Percentiles rank a stretch among this genome's conserved stretches.
Conservation (phyloP, 2,113 vertebrate species). For the Macaca fascicularis region DNA sequence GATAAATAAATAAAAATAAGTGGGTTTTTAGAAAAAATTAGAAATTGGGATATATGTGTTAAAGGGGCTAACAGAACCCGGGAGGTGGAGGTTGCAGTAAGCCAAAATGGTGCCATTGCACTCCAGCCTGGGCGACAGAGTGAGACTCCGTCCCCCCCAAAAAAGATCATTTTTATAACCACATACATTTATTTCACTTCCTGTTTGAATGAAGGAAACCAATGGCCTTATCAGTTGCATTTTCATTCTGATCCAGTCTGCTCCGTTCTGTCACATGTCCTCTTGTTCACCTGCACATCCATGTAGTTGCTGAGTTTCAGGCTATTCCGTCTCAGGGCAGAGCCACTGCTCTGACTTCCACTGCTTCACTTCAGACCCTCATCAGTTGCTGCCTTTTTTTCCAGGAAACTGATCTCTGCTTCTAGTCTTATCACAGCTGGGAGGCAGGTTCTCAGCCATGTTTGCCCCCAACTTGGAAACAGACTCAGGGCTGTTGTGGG, state of each 20-base stretch:
- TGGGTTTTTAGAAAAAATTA: no score
- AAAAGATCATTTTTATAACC: neutral
- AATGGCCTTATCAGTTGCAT: neutral
- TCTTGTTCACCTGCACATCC: neutral
- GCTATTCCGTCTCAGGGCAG: neutral
- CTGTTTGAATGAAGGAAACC: neutral
- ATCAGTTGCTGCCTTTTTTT: neutral
- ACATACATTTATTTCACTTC: neutral
- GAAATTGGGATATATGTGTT: no score
- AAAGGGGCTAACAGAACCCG: no score
- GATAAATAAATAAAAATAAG: no score
- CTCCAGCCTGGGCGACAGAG: no score
- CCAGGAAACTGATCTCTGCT: neutral
- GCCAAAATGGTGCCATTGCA: no score
- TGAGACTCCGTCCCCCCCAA: no score
- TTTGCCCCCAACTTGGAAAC: no score
- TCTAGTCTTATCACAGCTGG: no score
- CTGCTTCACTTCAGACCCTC: neutral
- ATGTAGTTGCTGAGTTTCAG: neutral
- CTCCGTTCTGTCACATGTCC: neutral
- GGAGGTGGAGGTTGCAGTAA: no score
- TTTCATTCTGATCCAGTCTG: rapidly evolving
- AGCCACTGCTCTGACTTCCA: neutral
- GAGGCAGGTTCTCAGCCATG: no score
- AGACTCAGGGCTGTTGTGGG: no score